Conservation (phyloP, 2,888 invertebrate species). For the Amphipoea oculea region DNA sequence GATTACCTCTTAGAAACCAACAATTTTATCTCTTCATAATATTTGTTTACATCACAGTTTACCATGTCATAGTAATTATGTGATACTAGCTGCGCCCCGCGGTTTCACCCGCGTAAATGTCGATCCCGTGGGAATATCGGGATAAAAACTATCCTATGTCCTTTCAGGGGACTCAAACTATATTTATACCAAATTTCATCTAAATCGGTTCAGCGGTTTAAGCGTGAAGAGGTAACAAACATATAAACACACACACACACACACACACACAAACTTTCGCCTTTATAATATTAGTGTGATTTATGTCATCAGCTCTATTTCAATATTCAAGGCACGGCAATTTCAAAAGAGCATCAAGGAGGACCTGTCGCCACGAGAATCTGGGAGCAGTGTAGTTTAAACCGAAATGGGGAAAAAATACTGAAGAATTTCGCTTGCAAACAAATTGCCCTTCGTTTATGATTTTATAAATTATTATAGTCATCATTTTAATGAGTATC, state of each 20-base stretch:
- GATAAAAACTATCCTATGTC: too few relatives aligned
- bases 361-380: not conserved
- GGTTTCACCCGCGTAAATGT: too few relatives aligned
- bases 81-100: too few relatives aligned
- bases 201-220: too few relatives aligned
- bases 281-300: too few relatives aligned
- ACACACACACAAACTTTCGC: too few relatives aligned
- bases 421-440: not conserved
- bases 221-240: too few relatives aligned
- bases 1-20: too few relatives aligned
- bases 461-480: not conserved
- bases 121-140: too few relatives aligned
- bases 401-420: not conserved
- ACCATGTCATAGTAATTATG: not conserved
- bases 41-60: not conserved
- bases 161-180: too few relatives aligned
- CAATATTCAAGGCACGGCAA: not conserved
- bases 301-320: not conserved
- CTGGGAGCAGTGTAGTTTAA: not conserved
- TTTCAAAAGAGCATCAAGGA: not conserved
- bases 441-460: slow-evolving; percentile 42
- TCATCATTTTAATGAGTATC: slow-evolving; percentile 15
- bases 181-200: too few relatives aligned
- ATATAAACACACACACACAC: too few relatives aligned
- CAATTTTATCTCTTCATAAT: not conserved